Conservation (phyloP, 2,888 invertebrate species). For the Andrena camellia region DNA sequence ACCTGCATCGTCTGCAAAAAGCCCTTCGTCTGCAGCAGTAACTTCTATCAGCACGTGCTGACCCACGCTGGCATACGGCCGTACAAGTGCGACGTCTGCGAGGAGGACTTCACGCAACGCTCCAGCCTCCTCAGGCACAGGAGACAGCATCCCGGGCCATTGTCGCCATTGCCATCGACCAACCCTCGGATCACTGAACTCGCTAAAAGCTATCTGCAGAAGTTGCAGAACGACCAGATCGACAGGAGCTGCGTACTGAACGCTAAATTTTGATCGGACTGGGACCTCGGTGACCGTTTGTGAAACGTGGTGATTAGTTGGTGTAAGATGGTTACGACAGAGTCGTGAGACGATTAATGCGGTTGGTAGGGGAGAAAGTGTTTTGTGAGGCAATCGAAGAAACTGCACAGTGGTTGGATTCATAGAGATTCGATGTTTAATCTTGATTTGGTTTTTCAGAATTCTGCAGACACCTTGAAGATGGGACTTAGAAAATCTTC, state of each 20-base stretch:
- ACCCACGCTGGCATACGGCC: conserved; percentile 79
- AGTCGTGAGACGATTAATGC: not conserved
- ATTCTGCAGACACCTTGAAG: too few relatives aligned
- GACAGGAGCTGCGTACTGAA: conserved; percentile 46
- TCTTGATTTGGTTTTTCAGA: too few relatives aligned
- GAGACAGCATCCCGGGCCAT: conserved; percentile 74
- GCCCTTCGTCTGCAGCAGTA: conserved; percentile 70
- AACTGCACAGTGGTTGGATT: too few relatives aligned
- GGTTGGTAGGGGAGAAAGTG: too few relatives aligned
- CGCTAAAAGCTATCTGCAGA: conserved; percentile 67
- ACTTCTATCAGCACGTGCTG: conserved; percentile 78
- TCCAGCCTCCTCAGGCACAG: conserved; percentile 76
- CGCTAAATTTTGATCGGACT: conserved; percentile 39
- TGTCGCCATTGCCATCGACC: conserved; percentile 66
- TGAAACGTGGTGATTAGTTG: not conserved
- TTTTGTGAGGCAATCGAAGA: too few relatives aligned
- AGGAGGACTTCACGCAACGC: conserved; percentile 77
- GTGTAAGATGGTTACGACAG: not conserved
- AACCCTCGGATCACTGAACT: conserved; percentile 74
- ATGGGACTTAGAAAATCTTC: too few relatives aligned
- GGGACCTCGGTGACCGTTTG: not conserved
- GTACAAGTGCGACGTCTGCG: conserved; percentile 79
- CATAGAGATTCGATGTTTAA: too few relatives aligned
- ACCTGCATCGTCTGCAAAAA: conserved; percentile 75
- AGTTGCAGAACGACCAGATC: conserved; percentile 51